Base-by-base conservation (phyloP, 2,113 vertebrate species). In the Orthonyx spaldingii region DNA sequence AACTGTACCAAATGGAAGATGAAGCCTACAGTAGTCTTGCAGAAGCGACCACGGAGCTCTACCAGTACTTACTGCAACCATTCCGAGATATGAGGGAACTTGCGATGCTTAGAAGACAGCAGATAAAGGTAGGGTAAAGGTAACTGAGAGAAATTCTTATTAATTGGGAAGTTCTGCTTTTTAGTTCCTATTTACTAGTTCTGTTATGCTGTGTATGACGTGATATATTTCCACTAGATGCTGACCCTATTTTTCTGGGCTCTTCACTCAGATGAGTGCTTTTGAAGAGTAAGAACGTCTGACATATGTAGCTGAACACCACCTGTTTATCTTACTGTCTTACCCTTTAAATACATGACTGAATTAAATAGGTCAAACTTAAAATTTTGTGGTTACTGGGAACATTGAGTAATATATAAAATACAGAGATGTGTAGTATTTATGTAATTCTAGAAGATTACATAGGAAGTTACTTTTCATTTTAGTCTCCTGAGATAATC, bases 11-110 rank as follows among this genome's bases (percentile, higher is more conserved):
- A 6, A 98, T 99, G 98, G 99, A 99, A 97, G 99, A 99, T 74
- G 98, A 99, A 93, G 99, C 98, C 4, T 99, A 98, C 42, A 97
- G 98, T 35, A 98, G 97, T 46, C 98, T 99, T 88, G 98, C 99
- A 94, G 99, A 99, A 97, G 99, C 99, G 4, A 99, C 99, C 7
- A 99, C 98, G 1, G 98, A 99, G 95, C 98, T 99, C 26, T 99
- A 99, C 95, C 99, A 99, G 97, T 99, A 99, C 93, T 97, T 99
- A 91, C 98, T 99, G 12, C 99, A 99, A 94, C 99, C 99, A 9
- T 99, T 99, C 97, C 98, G 99, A 96, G 99, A 99, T 98, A 99
- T 99, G 99, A 98, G 99, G 83, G 99, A 99, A 64, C 98, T 99
- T 81, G 99, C 99, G 0, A 99, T 99, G 99, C 97, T 99, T 76